Evolutionary conservation across 2,888 invertebrate species (phyloP), one percentile per base, ranked within the genome.

Genomic region (Hypsopygia costalis): DNA sequence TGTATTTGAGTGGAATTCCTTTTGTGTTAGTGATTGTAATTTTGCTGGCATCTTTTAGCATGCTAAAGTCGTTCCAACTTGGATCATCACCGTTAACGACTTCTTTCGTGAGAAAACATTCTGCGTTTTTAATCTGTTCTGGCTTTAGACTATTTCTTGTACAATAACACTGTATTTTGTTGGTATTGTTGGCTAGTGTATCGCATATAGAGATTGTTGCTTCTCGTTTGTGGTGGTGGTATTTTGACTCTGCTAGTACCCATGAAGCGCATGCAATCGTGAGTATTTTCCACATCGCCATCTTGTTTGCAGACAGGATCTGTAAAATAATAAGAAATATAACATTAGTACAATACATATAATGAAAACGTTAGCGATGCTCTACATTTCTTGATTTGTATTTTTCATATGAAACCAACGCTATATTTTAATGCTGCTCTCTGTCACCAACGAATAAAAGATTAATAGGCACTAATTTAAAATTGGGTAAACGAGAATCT

Each of bases 1-100:
- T 88, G 59, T 92, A 93, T 35, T 90, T 91, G 27, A 95, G 70
- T 1, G 90, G 85, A 1, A 92, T 91, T 44, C 91, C 91, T 55
- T 90, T 91, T 27, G 92, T 90, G 10, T 93, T 92, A 34, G 92
- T 90, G 37, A 95, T 89, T 31, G 90, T 91, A n/a, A 95, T 79
- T 63, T 91, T 92, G 11, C 89, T 87, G 9, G 92, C 67, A 33
- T 91, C 89, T 44, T 91, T 90, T 52, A 95, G 91, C 16, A 91
- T 89, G 30, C 81, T 79, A 68, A 95, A 94, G 41, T 90, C 79
- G 7, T 89, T 87, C 95, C 95, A 95, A 36, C 90, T 82, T 2
- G 87, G 81, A 59, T 94, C 92, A 36, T 92, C 91, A 38, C 79
- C 76, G 4, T 83, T 75, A 33, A 93, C 76, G 9, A 90, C 89